Conservation (phyloP, 2,888 invertebrate genomes). For the Parnassius apollo region DNA sequence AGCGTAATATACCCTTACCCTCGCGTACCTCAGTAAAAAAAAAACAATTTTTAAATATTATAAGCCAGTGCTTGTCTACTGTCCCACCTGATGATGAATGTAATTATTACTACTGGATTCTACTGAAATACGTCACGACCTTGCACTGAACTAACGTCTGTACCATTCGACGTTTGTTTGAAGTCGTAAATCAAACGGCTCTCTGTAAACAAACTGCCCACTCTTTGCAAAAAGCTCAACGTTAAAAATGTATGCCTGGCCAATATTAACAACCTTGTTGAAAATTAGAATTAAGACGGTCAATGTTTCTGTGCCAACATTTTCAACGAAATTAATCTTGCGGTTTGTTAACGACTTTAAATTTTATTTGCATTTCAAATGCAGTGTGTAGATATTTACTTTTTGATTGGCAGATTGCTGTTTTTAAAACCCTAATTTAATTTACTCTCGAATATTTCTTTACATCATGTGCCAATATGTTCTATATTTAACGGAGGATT, state of each 20-base stretch:
- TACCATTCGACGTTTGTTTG: conserved; percentile 41
- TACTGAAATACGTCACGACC: conserved; percentile 52
- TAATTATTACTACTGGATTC: conserved; percentile 37
- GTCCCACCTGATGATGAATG: background rate
- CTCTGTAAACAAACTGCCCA: conserved; percentile 64
- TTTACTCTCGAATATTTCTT: too few species aligned
- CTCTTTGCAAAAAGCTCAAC: conserved; percentile 50
- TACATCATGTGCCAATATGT: too few species aligned
- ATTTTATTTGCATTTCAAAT: too few species aligned
- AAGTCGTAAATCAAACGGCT: conserved; percentile 56
- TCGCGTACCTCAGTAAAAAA: too few species aligned
- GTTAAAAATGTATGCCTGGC: conserved; percentile 45
- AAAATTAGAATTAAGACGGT: conserved; percentile 36
- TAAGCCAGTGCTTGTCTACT: background rate
- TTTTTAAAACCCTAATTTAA: too few species aligned
- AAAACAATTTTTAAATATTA: background rate
- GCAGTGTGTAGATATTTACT: too few species aligned
- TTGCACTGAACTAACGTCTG: conserved; percentile 47
- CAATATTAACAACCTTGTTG: conserved; percentile 52
- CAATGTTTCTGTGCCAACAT: conserved; percentile 24
- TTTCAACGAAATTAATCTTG: conserved; percentile 19
- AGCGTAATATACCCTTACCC: too few species aligned
- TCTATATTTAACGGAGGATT: too few species aligned
- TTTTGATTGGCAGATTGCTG: too few species aligned
- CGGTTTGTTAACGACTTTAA: too few species aligned